Evolutionary conservation across 2,888 invertebrate genomes (phyloP).

Genomic region (Drosophila pullipes): DNA sequence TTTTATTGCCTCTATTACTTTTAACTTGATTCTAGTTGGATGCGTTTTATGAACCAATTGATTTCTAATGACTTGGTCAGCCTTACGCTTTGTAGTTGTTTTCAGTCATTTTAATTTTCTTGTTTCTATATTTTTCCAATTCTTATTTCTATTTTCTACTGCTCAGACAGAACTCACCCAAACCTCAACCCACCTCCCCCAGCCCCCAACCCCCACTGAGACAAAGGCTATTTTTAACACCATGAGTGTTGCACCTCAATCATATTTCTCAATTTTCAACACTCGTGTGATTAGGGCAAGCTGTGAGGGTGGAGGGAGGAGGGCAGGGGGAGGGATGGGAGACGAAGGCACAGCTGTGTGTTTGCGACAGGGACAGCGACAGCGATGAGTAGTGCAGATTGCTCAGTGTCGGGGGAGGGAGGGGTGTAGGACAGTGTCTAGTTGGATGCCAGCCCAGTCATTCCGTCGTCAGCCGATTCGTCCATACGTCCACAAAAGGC

Average conservation of each 20-base stretch:
- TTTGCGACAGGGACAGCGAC: conserved; percentile 45
- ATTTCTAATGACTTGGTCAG: conserved; percentile 47
- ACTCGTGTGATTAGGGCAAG: conserved; percentile 50
- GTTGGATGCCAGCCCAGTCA: conserved; percentile 10
- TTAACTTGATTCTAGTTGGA: not conserved
- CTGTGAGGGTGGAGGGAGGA: not conserved
- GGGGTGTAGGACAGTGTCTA: not conserved
- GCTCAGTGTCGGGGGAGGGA: not conserved
- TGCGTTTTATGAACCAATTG: conserved; percentile 27
- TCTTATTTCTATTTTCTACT: conserved; percentile 33
- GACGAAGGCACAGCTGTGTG: conserved; percentile 38
- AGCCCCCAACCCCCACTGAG: conserved; percentile 32
- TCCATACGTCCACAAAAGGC: conserved; percentile 42
- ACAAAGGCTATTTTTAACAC: conserved; percentile 69
- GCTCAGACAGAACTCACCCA: conserved; percentile 11
- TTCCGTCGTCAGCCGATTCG: conserved; percentile 41
- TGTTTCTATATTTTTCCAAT: conserved; percentile 13
- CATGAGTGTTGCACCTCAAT: conserved; percentile 79
- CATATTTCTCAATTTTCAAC: conserved; percentile 77
- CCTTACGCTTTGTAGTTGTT: conserved; percentile 37
- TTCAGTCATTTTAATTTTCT: conserved; percentile 54
- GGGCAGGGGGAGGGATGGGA: conserved; percentile 15
- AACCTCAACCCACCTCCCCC: conserved; percentile 11
- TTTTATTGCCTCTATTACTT: not conserved
- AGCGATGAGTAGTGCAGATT: conserved; percentile 10